phyloP scores from a whole-genome alignment of 2,888 invertebrate genomes.

The Lasius platythorax region DNA sequence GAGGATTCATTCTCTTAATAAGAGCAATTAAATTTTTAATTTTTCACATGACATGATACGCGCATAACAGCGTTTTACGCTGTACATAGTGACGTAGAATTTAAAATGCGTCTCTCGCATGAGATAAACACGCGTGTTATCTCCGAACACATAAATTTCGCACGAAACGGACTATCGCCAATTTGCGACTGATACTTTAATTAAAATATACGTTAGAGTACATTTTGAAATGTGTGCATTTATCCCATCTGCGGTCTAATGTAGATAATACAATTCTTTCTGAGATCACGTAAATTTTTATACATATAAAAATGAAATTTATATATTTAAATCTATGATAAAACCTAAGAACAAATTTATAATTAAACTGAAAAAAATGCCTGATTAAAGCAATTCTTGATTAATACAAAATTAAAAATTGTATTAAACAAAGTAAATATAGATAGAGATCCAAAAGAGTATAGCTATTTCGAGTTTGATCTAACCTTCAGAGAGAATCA shows the following conservation, averaged over 20 bases:
- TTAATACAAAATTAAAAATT: neutral
- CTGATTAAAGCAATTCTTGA: neutral
- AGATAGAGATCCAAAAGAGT: neutral
- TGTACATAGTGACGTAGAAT: conserved; percentile 50
- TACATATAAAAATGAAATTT: neutral
- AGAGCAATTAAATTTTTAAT: conserved; percentile 14
- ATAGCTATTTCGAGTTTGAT: conserved; percentile 18
- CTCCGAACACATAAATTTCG: conserved; percentile 58
- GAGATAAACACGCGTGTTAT: conserved; percentile 61
- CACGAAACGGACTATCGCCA: conserved; percentile 44
- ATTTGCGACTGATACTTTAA: conserved; percentile 17
- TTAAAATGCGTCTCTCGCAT: conserved; percentile 61
- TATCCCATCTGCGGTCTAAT: neutral
- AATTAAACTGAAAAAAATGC: neutral
- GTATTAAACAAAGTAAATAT: neutral
- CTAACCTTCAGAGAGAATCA: conserved; percentile 1
- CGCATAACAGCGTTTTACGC: neutral
- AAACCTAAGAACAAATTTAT: neutral
- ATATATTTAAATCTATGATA: neutral
- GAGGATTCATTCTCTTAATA: neutral
- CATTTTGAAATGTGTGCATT: neutral
- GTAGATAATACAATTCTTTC: neutral
- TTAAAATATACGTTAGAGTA: neutral
- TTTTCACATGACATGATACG: neutral
- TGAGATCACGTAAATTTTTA: neutral